Conservation (phyloP, 2,888 invertebrate genomes). For the Odontocerum albicorne region DNA sequence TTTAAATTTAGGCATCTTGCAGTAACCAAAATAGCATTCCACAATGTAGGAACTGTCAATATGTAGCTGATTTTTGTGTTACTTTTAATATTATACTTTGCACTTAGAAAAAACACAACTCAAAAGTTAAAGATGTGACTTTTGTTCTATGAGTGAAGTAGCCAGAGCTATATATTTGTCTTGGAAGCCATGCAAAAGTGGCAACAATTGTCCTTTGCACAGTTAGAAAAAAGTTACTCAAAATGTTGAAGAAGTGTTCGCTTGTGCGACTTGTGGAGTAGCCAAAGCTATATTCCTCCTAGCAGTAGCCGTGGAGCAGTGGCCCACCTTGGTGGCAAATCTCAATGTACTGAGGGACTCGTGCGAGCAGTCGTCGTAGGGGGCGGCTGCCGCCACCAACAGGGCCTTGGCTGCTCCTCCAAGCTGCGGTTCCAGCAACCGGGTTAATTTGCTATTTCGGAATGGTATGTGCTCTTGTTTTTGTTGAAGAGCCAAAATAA, state of each 20-base stretch:
- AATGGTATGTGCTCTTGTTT: conserved; percentile 76
- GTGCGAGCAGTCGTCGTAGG: conserved; percentile 67
- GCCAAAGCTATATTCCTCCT: conserved; percentile 46
- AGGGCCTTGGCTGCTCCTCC: conserved; percentile 81
- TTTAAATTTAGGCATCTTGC: no score
- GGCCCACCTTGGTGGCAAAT: conserved; percentile 75
- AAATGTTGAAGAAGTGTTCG: neutral
- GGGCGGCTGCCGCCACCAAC: conserved; percentile 79
- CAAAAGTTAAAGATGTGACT: no score
- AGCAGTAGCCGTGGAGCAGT: conserved; percentile 66
- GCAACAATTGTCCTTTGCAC: no score
- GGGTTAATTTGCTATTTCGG: conserved; percentile 76
- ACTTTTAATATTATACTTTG: no score
- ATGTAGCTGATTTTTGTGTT: no score
- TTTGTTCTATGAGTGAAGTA: no score
- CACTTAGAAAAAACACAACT: no score
- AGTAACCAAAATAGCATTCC: no score
- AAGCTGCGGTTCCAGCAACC: conserved; percentile 74
- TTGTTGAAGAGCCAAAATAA: conserved; percentile 68
- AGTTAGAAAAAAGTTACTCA: no score
- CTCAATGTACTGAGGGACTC: conserved; percentile 75
- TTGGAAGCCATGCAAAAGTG: no score
- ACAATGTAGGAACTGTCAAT: no score
- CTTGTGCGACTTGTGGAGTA: conserved; percentile 22
- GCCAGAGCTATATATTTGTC: no score